Percentiles rank a stretch among this genome's conserved stretches.
phyloP scores from a whole-genome alignment of 2,797 vertebrate genomes.

The Zalophus californianus region DNA sequence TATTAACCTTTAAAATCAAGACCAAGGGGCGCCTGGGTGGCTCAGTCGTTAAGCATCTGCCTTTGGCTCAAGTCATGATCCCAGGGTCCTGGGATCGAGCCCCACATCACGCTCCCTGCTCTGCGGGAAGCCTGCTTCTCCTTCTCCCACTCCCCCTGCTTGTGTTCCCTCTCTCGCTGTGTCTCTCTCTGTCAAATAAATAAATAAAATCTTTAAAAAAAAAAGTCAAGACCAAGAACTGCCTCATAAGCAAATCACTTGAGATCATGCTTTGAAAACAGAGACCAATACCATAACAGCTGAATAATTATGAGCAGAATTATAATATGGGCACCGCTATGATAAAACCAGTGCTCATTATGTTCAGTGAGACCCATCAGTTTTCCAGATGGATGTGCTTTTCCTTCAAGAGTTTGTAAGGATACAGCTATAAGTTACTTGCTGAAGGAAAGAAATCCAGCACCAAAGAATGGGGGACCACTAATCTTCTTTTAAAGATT shows the following conservation, averaged over 20 bases:
- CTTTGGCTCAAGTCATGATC: too few relatives aligned
- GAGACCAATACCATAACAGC: not conserved
- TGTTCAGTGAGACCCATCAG: not conserved
- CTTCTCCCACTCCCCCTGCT: too few relatives aligned
- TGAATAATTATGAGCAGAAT: not conserved
- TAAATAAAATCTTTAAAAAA: too few relatives aligned
- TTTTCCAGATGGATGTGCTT: not conserved
- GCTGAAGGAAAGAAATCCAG: conserved; percentile 15
- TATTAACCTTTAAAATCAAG: not conserved
- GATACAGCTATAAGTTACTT: not conserved
- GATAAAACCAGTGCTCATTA: not conserved
- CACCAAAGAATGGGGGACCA: not conserved
- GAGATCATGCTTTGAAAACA: not conserved
- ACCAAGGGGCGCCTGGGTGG: not conserved
- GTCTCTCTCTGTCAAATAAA: too few relatives aligned
- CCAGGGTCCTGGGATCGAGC: too few relatives aligned
- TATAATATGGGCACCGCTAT: not conserved
- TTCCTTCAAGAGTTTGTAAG: not conserved
- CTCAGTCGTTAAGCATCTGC: too few relatives aligned
- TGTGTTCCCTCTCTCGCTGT: too few relatives aligned
- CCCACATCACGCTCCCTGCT: too few relatives aligned
- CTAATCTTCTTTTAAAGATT: conserved; percentile 57
- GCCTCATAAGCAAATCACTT: not conserved
- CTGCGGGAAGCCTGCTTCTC: too few relatives aligned
- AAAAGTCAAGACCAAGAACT: not conserved